Base-by-base conservation (phyloP, 1,140 invertebrate genomes). In the Triops cancriformis region DNA sequence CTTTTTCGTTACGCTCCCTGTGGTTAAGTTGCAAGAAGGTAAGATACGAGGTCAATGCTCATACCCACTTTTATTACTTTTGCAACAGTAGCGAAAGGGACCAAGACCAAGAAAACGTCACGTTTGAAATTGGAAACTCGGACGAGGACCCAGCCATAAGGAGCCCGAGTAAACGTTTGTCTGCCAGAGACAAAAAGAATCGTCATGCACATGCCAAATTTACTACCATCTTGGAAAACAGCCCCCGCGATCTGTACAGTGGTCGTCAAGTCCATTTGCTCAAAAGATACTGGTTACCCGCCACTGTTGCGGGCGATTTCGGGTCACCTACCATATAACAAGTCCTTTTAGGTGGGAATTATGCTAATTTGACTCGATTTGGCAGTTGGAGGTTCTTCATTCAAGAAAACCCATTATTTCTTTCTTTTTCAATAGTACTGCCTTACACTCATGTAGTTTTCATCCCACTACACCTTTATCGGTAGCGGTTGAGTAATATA, bases 21-120 rank as follows among this genome's bases (percentile, higher is more conserved):
- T 64, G 51, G 51, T 64, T 64, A 64, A 64, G n/a, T 64, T 64
- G 51, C 51, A 64, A 23, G 51, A 64, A 64, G 51, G 51, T 64
- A 64, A 64, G 9, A 64, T 64, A 64, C 51, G 51, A 14, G 51
- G 51, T 64, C 51, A 64, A 64, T 64, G 51, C 14, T 64, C 51
- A 64, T 64, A n/a, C 51, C 51, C 14, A 64, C 18, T 64, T 64
- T 64, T 64, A 64, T 23, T 64, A 64, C 51, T 64, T 64, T 23
- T 64, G 51, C 51, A 64, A 64, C 51, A 64, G 51, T 23, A 14
- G 11, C 14, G 14, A 64, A 64, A 64, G 23, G 1, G 18, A 23
- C 51, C 7, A 23, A 64, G 23, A 64, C 0, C 43, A 3, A 64
- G 51, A 23, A 64, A 64, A 64, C 51, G 51, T 64, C 51, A 64